Evolutionary conservation across 2,888 invertebrate genomes (phyloP).

Genomic region (Seira sanloemensis): DNA sequence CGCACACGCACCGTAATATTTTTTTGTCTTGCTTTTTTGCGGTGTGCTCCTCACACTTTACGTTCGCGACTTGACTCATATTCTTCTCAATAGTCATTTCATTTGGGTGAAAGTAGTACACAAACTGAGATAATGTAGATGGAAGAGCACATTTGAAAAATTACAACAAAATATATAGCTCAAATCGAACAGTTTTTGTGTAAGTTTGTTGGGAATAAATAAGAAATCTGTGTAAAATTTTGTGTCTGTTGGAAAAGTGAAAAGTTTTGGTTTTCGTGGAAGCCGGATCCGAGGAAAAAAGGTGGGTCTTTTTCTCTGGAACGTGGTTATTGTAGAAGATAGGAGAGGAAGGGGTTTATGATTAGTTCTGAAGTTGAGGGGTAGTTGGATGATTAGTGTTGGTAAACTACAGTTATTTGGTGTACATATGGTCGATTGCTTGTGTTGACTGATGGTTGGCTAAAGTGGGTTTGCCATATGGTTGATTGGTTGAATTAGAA

Average conservation of each 20-base stretch:
- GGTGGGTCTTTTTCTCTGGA: background rate
- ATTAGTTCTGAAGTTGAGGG: background rate
- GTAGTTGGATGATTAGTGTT: background rate
- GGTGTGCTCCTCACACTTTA: conserved; percentile 56
- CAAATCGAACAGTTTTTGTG: too few species aligned
- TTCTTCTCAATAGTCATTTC: conserved; percentile 42
- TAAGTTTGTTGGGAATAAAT: too few species aligned
- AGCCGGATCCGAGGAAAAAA: background rate
- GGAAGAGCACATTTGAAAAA: too few species aligned
- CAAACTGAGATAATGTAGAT: too few species aligned
- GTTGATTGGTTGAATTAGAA: background rate
- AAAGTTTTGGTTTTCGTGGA: too few species aligned
- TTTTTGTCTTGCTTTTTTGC: background rate
- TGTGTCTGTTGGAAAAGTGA: background rate
- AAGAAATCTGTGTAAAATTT: too few species aligned
- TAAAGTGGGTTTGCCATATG: background rate
- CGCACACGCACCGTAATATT: background rate
- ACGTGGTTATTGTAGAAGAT: background rate
- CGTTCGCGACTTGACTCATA: conserved; percentile 20
- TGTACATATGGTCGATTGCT: background rate
- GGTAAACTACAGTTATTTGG: background rate
- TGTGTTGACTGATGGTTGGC: background rate
- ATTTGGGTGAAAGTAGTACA: conserved; percentile 58
- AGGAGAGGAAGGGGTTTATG: too few species aligned
- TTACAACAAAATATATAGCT: too few species aligned